These are phyloP conservation scores for Dugesia japonica DNA, from an alignment of 2,888 invertebrate species.

Conservation along the genomic window DNA sequence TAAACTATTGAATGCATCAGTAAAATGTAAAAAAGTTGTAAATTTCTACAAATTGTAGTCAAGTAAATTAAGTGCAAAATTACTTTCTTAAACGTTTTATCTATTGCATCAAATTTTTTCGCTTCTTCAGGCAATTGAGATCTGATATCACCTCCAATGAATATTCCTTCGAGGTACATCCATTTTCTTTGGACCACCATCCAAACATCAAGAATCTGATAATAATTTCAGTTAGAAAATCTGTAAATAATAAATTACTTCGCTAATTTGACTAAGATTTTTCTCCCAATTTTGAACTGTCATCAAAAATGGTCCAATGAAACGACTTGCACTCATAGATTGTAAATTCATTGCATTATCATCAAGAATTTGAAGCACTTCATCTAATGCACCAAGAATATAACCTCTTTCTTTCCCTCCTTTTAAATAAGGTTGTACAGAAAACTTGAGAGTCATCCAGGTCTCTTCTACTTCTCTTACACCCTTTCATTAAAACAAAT, in stretches of 20 bases:
- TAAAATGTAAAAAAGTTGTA: too few relatives aligned
- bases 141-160: slow-evolving; percentile 72
- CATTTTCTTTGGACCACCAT: slow-evolving; percentile 69
- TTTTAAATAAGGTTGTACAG: slow-evolving; percentile 48
- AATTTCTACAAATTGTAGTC: too few relatives aligned
- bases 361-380: slow-evolving; percentile 64
- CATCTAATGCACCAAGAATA: slow-evolving; percentile 66
- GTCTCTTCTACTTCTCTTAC: slow-evolving; percentile 64
- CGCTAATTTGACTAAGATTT: slow-evolving; percentile 61
- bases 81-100: slow-evolving; percentile 62
- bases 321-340: slow-evolving; percentile 60
- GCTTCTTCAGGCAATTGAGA: slow-evolving; percentile 73
- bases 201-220: slow-evolving; percentile 54
- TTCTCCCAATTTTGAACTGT: slow-evolving; percentile 73
- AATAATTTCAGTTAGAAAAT: too few relatives aligned
- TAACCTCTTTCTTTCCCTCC: slow-evolving; percentile 63
- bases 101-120: slow-evolving; percentile 72
- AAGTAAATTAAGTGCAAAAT: slow-evolving; percentile 29
- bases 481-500: too few relatives aligned
- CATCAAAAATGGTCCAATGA: slow-evolving; percentile 69
- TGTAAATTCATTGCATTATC: slow-evolving; percentile 76
- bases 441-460: slow-evolving; percentile 49
- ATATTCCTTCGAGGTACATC: slow-evolving; percentile 78
- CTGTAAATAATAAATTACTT: too few relatives aligned
- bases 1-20: too few relatives aligned